Conservation (phyloP, 2,113 vertebrate genomes). For the Peromyscus leucopus region DNA sequence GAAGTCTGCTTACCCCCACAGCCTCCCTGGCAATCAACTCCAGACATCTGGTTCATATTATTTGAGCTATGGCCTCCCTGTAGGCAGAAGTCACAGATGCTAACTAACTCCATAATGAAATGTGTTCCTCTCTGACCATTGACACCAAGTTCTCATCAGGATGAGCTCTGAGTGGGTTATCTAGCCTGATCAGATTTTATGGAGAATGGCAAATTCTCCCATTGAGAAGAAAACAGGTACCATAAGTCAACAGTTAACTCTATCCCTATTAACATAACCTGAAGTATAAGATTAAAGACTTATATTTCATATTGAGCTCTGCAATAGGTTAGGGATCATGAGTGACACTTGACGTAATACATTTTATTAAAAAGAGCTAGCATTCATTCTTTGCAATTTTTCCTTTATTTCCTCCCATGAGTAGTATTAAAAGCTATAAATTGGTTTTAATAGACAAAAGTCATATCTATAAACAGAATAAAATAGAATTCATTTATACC, state of each 20-base stretch:
- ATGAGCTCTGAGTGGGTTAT: rapidly evolving
- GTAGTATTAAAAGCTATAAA: neutral
- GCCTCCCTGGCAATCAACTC: neutral
- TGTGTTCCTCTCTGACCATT: neutral
- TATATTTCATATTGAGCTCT: neutral
- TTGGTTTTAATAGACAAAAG: slow-evolving; percentile 47
- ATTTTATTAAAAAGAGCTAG: slow-evolving; percentile 14
- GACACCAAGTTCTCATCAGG: neutral
- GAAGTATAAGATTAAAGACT: neutral
- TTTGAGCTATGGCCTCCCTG: neutral
- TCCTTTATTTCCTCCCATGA: neutral
- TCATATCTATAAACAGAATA: neutral
- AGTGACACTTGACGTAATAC: neutral
- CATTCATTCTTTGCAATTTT: neutral
- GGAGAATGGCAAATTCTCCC: neutral
- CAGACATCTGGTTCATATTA: neutral
- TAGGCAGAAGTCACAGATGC: neutral
- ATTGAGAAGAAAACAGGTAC: neutral
- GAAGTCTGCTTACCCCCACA: neutral
- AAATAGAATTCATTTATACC: slow-evolving; percentile 28
- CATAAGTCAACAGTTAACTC: neutral
- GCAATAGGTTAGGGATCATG: neutral
- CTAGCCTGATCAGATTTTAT: neutral
- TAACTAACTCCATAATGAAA: neutral
- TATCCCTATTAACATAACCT: neutral